Base-by-base conservation (phyloP, 2,888 invertebrate genomes). In the Didymodactylos carnosus region DNA sequence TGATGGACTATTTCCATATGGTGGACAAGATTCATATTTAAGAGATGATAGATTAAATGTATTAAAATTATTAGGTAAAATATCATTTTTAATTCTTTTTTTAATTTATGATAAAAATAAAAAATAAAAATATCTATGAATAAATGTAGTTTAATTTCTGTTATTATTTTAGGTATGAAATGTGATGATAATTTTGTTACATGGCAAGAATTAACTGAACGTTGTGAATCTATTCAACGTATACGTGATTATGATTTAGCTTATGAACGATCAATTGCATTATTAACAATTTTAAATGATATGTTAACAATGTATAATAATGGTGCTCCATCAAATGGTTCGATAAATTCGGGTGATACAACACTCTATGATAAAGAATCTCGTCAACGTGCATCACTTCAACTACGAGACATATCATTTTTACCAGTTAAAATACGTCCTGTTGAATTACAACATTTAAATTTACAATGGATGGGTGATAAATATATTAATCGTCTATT, bases 1-100 rank as follows among this genome's bases (percentile, higher is more conserved):
- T n/a, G 75, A 75, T 23, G 72, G 62, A 43, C 16, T 49, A 35
- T 75, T 75, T 73, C 75, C 75, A 14, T 75, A 70, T 71, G 75
- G 75, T n/a, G 46, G 51, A 14, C 70, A 75, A 46, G 69, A 75
- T 29, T 53, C 71, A 2, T 75, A 75, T 35, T 39, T 72, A 8
- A 27, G 75, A 40, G 70, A 72, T 41, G 75, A 75, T 49, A 39
- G 75, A 51, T 40, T 75, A 11, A 46, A 75, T 27, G 71, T 75
- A 19, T 70, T 75, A 23, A 75, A 72, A 72, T 39, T 75, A 23
- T 35, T 75, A 4, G 70, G 70, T 70, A 62, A 62, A 35, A n/a
- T n/a, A n/a, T n/a, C n/a, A n/a, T n/a, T n/a, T n/a, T n/a, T n/a
- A n/a, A n/a, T n/a, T n/a, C n/a, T n/a, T n/a, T n/a, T n/a, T n/a